Evolutionary conservation across 2,113 vertebrate genomes (phyloP).

Genomic region (Hippopotamus amphibius): DNA sequence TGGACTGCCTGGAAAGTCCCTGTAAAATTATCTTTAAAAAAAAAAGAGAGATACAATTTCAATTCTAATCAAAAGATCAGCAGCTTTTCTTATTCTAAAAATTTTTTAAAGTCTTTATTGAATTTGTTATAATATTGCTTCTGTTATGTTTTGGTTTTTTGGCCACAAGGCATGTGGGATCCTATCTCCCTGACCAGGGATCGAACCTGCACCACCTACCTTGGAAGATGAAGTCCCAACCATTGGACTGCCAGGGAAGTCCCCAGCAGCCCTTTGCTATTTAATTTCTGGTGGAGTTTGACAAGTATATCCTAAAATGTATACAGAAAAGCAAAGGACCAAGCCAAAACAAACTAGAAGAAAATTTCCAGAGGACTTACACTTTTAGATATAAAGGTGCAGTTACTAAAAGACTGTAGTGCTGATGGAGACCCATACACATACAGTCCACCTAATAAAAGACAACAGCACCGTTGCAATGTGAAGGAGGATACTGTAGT

Average conservation of each 20-base stretch:
- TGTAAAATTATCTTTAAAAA: too few species aligned
- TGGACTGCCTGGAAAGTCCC: too few species aligned
- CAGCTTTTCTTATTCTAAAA: not conserved
- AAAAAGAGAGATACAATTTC: not conserved
- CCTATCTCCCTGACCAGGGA: too few species aligned
- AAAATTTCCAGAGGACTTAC: not conserved
- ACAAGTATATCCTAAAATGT: not conserved
- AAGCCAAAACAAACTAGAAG: not conserved
- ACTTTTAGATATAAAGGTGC: not conserved
- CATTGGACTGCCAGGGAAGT: too few species aligned
- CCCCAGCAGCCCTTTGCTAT: not conserved
- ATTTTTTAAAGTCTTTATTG: too few species aligned
- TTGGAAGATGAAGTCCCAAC: too few species aligned
- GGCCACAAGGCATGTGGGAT: too few species aligned
- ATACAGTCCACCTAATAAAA: not conserved
- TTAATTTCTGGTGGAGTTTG: not conserved
- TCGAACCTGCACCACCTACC: too few species aligned
- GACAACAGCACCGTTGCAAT: not conserved
- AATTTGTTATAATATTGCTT: too few species aligned
- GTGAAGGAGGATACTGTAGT: not conserved
- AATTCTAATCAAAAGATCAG: not conserved
- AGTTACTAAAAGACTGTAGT: not conserved
- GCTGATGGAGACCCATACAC: not conserved
- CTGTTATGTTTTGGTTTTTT: too few species aligned
- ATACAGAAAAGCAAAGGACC: not conserved